Evolutionary conservation across 2,797 vertebrate genomes (phyloP), one percentile per base, ranked within the genome.

Genomic region (Labroides dimidiatus): DNA sequence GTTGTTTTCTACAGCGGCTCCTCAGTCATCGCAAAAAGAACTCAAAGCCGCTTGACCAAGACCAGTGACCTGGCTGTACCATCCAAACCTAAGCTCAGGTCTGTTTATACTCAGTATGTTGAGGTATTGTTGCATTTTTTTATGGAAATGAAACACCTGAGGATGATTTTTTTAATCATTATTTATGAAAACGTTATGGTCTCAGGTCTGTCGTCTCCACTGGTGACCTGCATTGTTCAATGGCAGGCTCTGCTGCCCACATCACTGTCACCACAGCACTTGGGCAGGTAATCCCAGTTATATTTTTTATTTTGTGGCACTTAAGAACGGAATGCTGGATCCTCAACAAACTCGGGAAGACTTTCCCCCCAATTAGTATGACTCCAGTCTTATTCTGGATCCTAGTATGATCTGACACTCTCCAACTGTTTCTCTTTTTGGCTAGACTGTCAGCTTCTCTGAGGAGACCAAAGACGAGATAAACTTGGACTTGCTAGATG

Each of bases 191-290:
- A 9, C 12, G 0, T 3, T 11, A 6, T 21, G 6, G 43, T 49
- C 13, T 10, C 76, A 89, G 89, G 78, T 83, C 85, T 0, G 69
- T 86, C 0, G 60, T 87, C 49, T 89, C 86, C 1, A 23, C 85
- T 17, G 91, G 86, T 9, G 85, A 90, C 20, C 44, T 89, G 47
- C 83, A 64, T 64, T 92, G 71, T 55, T 84, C 72, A 11, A 23
- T 64, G 73, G 74, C 69, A 7, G 87, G 70, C 55, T 86, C 87
- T 36, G 56, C 84, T 49, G 68, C 91, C 27, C 70, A 91, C 73
- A 30, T 93, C 64, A 94, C 95, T 2, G 95, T 96, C 36, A 95
- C 94, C 7, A 92, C 95, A n/a, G 92, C 91, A 43, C 92, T 81
- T 68, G 96, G 95, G 49, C 88, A 94, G 93, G 95, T 96, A 90